A percentile compares a stretch with the other conserved stretches of the same genome.
These are phyloP conservation scores for Crepidodera aurea DNA, from an alignment of 2,888 invertebrate genomes.

Conservation along the genomic window DNA sequence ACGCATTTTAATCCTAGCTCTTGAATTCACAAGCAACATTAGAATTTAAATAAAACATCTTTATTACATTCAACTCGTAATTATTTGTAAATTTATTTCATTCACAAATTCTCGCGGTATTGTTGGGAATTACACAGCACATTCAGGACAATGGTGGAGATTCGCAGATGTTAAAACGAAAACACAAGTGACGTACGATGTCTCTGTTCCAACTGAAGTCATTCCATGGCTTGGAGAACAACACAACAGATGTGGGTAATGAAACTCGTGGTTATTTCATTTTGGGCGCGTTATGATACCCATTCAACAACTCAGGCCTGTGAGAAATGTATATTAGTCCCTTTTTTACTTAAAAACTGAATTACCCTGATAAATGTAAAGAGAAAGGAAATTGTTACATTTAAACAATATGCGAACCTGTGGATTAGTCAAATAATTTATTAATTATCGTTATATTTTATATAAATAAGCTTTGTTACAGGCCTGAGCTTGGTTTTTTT, in stretches of 20 bases:
- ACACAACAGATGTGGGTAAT: conserved; percentile 11
- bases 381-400: too few relatives aligned
- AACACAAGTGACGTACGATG: conserved; percentile 8
- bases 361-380: too few relatives aligned
- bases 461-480: too few relatives aligned
- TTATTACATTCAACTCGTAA: conserved; percentile 15
- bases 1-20: too few relatives aligned
- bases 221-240: neutral
- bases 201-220: conserved; percentile 5
- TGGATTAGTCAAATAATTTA: too few relatives aligned
- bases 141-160: conserved; percentile 24
- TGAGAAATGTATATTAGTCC: neutral
- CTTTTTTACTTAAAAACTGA: neutral
- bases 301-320: neutral
- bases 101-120: conserved; percentile 23
- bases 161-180: conserved; percentile 24
- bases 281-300: neutral
- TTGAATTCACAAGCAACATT: too few relatives aligned
- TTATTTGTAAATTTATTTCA: conserved; percentile 27
- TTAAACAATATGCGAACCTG: too few relatives aligned
- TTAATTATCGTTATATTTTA: too few relatives aligned
- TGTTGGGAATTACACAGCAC: conserved; percentile 20
- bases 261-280: conserved; percentile 1
- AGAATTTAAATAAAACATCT: too few relatives aligned
- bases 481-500: too few relatives aligned